Evolutionary conservation across 1,140 invertebrate species (phyloP), one percentile per base, ranked within the genome.

Genomic region (Heliconius nattereri): DNA sequence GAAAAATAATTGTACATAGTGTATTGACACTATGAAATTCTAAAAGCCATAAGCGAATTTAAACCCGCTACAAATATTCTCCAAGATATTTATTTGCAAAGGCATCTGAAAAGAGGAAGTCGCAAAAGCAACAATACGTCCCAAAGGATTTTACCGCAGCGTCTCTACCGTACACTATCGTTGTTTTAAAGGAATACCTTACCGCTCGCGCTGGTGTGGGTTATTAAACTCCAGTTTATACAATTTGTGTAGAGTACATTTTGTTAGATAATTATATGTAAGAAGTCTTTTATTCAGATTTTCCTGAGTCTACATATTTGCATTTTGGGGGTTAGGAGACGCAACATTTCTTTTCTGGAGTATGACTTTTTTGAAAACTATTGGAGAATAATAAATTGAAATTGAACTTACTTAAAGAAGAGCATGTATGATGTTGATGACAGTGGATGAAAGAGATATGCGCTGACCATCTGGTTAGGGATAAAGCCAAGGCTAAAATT

Each of bases 81-180:
- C 35, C 57, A 26, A 66, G 54, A 76, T 60, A 70, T n/a, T 70
- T 70, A 76, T 66, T 76, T 40, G 19, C 57, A 29, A 60, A 37
- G 54, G 35, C 74, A 66, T 26, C 52, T 75, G 73, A 75, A 23
- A 40, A 20, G 52, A 45, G 32, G 75, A 37, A 66, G 75, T 66
- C 11, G 57, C 70, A 29, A 45, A 57, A 26, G 75, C 75, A 70
- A 70, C 75, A 76, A 76, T 76, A 60, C 57, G 3, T n/a, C 75
- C 20, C 35, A 29, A 16, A 57, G 75, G 57, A 45, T 45, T 45
- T 45, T 16, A 13, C 40, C 40, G 40, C 40, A 5, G 11, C 40
- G 40, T 45, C 57, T 35, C 16, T 57, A 16, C 26, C 37, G 52
- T 54, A 54, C 20, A n/a, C 52, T 54, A 32, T 66, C 75, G 66